phyloP scores from a whole-genome alignment of 2,113 vertebrate species.

The Mugil cephalus region DNA sequence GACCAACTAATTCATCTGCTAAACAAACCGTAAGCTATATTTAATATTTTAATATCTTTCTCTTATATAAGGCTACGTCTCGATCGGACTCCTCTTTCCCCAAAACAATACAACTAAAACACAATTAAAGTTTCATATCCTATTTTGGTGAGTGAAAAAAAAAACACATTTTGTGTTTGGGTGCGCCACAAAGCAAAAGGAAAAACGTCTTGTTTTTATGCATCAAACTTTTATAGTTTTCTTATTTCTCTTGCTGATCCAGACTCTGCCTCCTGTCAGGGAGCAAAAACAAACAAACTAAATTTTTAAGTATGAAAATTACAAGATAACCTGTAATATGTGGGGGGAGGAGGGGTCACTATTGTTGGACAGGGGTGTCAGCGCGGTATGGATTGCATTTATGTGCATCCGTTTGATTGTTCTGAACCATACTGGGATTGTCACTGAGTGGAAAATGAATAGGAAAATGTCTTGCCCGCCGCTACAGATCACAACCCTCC shows the following conservation, averaged over 20 bases:
- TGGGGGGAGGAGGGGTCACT: too few species aligned
- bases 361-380: neutral
- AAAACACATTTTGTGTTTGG: constrained; percentile 26
- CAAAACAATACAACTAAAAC: constrained; percentile 38
- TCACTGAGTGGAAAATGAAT: neutral
- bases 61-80: constrained; percentile 11
- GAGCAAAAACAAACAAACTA: constrained; percentile 18
- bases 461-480: neutral
- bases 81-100: constrained; percentile 6
- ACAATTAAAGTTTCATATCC: constrained; percentile 33
- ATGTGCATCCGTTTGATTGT: neutral
- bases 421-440: neutral
- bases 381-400: neutral
- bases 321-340: neutral
- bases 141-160: constrained; percentile 42
- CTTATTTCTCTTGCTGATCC: constrained; percentile 37
- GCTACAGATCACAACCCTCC: neutral
- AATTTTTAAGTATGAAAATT: neutral
- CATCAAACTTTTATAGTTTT: constrained; percentile 37
- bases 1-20: constrained; percentile 19
- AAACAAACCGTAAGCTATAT: constrained; percentile 24
- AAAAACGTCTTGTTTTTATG: constrained; percentile 17
- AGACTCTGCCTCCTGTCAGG: constrained; percentile 37
- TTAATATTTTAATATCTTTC: constrained; percentile 23
- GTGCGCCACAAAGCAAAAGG: constrained; percentile 5